Evolutionary conservation across 1,140 invertebrate species (phyloP).

Genomic region (Chionoecetes opilio): DNA sequence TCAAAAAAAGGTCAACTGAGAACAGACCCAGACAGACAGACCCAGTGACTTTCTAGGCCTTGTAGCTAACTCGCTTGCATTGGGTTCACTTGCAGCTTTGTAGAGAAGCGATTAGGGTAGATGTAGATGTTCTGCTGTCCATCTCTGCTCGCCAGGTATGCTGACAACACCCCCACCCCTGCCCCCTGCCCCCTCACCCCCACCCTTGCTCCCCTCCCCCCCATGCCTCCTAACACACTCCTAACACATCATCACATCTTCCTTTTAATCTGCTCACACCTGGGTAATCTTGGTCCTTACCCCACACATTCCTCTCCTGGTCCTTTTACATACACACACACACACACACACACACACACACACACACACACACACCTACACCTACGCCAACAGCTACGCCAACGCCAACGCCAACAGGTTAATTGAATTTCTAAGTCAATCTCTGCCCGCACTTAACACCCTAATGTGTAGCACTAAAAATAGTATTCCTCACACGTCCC

Average conservation of each 20-base stretch:
- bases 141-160: slow-evolving; percentile 81
- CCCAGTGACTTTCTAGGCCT: no score
- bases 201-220: no score
- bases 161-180: background rate
- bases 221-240: no score
- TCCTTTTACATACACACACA: background rate
- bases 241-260: no score
- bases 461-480: no score
- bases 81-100: slow-evolving; percentile 77
- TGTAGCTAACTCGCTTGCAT: slow-evolving; percentile 42
- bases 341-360: slow-evolving; percentile 12
- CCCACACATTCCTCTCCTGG: no score
- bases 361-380: background rate
- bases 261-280: no score
- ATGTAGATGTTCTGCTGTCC: slow-evolving; percentile 82
- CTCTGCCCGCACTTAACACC: no score
- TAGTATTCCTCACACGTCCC: no score
- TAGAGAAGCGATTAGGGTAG: slow-evolving; percentile 80
- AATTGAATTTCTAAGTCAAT: no score
- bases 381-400: background rate
- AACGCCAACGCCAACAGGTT: no score
- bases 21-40: background rate
- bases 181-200: background rate
- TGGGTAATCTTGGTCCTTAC: no score
- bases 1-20: background rate